phyloP scores from a whole-genome alignment of 1,140 invertebrate species.

The Onthophagus taurus region DNA sequence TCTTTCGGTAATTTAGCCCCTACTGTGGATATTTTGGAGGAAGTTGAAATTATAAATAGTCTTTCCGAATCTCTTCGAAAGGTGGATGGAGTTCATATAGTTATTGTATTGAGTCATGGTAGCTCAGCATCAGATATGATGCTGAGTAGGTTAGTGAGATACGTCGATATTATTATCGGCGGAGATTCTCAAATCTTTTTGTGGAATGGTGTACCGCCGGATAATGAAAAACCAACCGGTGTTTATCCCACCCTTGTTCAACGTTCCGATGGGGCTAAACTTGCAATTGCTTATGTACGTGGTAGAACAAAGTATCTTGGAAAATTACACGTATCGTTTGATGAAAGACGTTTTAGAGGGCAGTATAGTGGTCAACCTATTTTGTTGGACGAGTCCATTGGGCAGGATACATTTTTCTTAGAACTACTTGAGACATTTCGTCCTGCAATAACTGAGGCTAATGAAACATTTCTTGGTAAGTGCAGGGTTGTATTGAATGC shows the following conservation, averaged over 20 bases:
- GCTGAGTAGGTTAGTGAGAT: conserved; percentile 68
- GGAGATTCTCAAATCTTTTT: conserved; percentile 78
- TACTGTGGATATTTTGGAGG: conserved; percentile 59
- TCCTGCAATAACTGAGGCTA: conserved; percentile 45
- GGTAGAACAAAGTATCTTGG: conserved; percentile 83
- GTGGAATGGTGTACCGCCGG: conserved; percentile 60
- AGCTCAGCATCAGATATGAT: conserved; percentile 63
- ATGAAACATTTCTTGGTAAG: conserved; percentile 48
- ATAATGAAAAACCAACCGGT: conserved; percentile 56
- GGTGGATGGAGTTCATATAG: conserved; percentile 65
- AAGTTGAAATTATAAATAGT: conserved; percentile 55
- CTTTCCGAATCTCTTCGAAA: conserved; percentile 56
- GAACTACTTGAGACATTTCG: conserved; percentile 52
- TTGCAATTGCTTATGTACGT: too few species aligned
- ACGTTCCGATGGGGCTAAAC: too few species aligned
- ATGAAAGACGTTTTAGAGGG: conserved; percentile 61
- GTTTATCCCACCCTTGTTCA: conserved; percentile 66
- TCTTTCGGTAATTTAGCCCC: conserved; percentile 49
- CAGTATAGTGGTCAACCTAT: conserved; percentile 70
- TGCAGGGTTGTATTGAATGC: conserved; percentile 55
- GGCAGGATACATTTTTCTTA: conserved; percentile 55
- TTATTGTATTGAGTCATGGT: conserved; percentile 85
- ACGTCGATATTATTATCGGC: conserved; percentile 81
- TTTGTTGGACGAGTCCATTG: conserved; percentile 55
- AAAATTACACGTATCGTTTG: conserved; percentile 60